These are phyloP conservation scores for Forpus xanthops DNA, from an alignment of 2,797 vertebrate species.

Conservation along the genomic window DNA sequence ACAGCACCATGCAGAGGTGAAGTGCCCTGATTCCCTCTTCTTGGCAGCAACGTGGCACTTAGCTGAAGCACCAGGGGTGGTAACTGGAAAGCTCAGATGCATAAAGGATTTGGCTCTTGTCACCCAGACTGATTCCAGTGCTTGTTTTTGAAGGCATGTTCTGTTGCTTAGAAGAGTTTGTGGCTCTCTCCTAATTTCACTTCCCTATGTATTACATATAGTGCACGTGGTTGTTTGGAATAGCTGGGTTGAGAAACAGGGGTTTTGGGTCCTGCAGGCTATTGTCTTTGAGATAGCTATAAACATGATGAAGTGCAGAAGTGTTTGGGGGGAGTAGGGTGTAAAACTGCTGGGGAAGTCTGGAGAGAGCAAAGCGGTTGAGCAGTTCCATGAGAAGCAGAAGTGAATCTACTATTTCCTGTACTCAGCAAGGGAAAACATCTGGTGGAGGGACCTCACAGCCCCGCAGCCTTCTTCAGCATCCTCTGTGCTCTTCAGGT, in stretches of 20 bases:
- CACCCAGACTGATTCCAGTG: not conserved
- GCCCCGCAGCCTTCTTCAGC: not conserved
- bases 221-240: not conserved
- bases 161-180: not conserved
- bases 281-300: not conserved
- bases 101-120: not conserved
- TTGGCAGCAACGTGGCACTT: not conserved
- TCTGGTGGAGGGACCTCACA: not conserved
- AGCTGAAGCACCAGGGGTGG: not conserved
- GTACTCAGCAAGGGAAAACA: conserved; percentile 16
- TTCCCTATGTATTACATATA: not conserved
- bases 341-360: not conserved
- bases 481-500: not conserved
- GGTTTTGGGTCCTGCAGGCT: not conserved
- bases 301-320: conserved; percentile 35
- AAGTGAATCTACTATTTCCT: conserved; percentile 52
- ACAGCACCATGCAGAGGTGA: accelerated
- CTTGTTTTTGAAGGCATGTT: not conserved
- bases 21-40: not conserved
- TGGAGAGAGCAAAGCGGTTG: not conserved
- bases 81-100: not conserved
- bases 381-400: conserved; percentile 44
- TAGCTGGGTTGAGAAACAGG: conserved; percentile 42
- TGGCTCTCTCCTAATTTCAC: conserved; percentile 22
- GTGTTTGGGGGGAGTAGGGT: not conserved